These are phyloP conservation scores for Aurelia sp. DNA, from an alignment of 30 jellyfish, hydroid and myxozoan species.

Conservation along the genomic window DNA sequence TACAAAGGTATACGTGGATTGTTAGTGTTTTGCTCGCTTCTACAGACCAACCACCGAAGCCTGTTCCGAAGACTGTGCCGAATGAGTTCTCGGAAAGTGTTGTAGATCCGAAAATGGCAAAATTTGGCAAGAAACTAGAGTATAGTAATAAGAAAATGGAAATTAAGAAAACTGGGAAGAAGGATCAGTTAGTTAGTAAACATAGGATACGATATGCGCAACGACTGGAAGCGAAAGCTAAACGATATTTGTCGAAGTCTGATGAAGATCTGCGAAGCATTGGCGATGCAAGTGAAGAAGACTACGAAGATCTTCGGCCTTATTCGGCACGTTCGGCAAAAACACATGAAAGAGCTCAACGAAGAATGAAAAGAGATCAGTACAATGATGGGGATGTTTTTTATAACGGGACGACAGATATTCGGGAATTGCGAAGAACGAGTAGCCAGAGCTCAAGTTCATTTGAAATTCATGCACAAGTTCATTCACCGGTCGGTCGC, in stretches of 20 bases:
- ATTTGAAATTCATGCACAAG: conserved; percentile 63
- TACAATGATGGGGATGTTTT: not conserved
- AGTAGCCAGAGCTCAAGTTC: conserved; percentile 80
- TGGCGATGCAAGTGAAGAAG: conserved; percentile 38
- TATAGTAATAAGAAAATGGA: conserved; percentile 59
- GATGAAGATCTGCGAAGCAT: conserved; percentile 26
- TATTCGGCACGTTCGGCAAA: conserved; percentile 61
- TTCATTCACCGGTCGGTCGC: conserved; percentile 50
- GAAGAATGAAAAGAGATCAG: not conserved
- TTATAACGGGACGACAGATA: conserved; percentile 4
- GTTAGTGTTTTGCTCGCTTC: conserved; percentile 82
- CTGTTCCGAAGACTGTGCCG: conserved; percentile 82
- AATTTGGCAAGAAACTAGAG: conserved; percentile 46
- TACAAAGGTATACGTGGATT: conserved; percentile 94
- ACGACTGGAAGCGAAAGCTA: conserved; percentile 68
- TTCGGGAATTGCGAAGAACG: conserved; percentile 48
- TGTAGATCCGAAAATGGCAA: conserved; percentile 73
- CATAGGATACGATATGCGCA: conserved; percentile 64
- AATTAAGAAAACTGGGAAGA: conserved; percentile 44
- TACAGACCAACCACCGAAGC: conserved; percentile 74
- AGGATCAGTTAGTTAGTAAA: conserved; percentile 33
- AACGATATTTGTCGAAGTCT: conserved; percentile 45
- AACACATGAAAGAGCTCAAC: conserved; percentile 3
- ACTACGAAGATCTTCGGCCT: conserved; percentile 49
- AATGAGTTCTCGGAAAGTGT: conserved; percentile 58